These are phyloP conservation scores for Triplophysa bombifrons DNA, from an alignment of 2,797 vertebrate genomes.

Conservation along the genomic window DNA sequence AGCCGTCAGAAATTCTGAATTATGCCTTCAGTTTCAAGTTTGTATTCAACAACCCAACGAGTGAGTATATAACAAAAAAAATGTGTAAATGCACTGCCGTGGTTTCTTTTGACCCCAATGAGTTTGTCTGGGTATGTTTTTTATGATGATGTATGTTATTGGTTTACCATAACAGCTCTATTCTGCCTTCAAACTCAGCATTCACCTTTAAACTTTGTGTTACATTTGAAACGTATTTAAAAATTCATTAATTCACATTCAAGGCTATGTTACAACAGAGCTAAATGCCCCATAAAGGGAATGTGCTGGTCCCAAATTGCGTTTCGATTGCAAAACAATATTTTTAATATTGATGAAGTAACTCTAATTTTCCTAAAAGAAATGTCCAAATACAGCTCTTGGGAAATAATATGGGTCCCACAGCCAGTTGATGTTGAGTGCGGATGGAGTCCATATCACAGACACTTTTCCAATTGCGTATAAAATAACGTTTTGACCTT, in stretches of 20 bases:
- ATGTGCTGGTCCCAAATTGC: neutral
- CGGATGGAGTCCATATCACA: constrained; percentile 2
- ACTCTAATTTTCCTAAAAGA: neutral
- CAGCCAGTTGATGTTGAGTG: constrained; percentile 3
- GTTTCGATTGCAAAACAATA: constrained; percentile 8
- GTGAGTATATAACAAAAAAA: neutral
- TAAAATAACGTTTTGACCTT: constrained; percentile 41
- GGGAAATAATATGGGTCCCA: neutral
- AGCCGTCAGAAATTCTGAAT: constrained; percentile 3
- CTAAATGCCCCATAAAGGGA: neutral
- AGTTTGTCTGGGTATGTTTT: constrained; percentile 16
- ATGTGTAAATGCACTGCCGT: neutral
- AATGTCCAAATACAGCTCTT: neutral
- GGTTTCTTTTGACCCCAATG: constrained; percentile 4
- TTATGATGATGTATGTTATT: neutral
- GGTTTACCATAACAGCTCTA: constrained; percentile 31
- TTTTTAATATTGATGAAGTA: neutral
- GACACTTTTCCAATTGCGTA: neutral
- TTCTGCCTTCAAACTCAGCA: neutral
- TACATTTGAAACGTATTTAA: neutral
- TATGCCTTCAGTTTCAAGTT: neutral
- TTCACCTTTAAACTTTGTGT: neutral
- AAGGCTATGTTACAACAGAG: neutral
- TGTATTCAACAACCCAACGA: neutral
- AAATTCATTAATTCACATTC: neutral